A percentile compares a stretch with the other conserved stretches of the same genome.
These are phyloP conservation scores for Macquaria ambigua DNA, from an alignment of 2,113 vertebrate genomes.

Conservation along the genomic window DNA sequence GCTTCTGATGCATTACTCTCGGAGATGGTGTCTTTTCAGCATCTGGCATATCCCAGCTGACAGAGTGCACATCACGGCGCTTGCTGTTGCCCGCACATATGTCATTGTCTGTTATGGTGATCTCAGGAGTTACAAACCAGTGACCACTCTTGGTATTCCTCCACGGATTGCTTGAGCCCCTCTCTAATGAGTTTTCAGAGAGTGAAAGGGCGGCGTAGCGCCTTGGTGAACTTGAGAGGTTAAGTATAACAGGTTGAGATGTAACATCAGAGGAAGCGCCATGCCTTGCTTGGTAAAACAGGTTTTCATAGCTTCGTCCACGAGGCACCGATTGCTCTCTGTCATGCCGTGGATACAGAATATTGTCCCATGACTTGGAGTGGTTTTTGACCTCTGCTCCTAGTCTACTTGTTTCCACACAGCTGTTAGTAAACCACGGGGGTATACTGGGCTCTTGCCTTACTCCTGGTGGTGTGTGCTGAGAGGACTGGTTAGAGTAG, in stretches of 20 bases:
- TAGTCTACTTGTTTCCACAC: slow-evolving; percentile 83
- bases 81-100: slow-evolving; percentile 84
- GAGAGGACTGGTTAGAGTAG: slow-evolving; percentile 84
- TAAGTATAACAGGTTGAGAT: slow-evolving; percentile 92
- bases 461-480: slow-evolving; percentile 79
- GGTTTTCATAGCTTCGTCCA: slow-evolving; percentile 94
- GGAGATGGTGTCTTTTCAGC: slow-evolving; percentile 70
- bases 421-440: slow-evolving; percentile 86
- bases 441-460: slow-evolving; percentile 82
- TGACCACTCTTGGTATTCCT: slow-evolving; percentile 82
- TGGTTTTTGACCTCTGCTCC: slow-evolving; percentile 90
- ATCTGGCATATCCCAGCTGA: slow-evolving; percentile 86
- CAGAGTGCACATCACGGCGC: slow-evolving; percentile 83
- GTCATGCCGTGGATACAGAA: slow-evolving; percentile 86
- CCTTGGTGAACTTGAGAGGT: slow-evolving; percentile 94
- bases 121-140: slow-evolving; percentile 96
- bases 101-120: slow-evolving; percentile 98
- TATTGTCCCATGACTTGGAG: slow-evolving; percentile 98
- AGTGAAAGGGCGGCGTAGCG: slow-evolving; percentile 95
- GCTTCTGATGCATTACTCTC: slow-evolving; percentile 62
- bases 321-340: slow-evolving; percentile 88
- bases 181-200: slow-evolving; percentile 93
- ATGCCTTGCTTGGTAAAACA: slow-evolving; percentile 87
- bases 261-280: slow-evolving; percentile 85
- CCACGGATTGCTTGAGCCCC: slow-evolving; percentile 82